phyloP scores from a whole-genome alignment of 2,113 vertebrate species.

The Triplophysa dalaica region DNA sequence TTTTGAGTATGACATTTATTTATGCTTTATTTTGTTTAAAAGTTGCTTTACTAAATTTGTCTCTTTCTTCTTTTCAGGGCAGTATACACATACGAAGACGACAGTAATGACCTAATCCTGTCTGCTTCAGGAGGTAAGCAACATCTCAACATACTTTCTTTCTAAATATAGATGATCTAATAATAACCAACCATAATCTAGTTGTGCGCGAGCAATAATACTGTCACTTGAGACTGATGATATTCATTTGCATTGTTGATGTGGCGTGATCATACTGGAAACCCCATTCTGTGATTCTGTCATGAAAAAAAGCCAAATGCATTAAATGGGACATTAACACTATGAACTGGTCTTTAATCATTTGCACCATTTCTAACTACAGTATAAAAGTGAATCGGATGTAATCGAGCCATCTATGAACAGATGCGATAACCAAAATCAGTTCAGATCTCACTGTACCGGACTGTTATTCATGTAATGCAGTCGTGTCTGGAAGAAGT shows the following conservation, averaged over 20 bases:
- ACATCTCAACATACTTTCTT: conserved; percentile 11
- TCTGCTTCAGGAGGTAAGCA: conserved; percentile 89
- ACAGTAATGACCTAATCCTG: conserved; percentile 86
- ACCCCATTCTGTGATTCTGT: neutral
- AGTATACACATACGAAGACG: conserved; percentile 92
- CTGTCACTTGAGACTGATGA: conserved; percentile 37
- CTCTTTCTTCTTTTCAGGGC: conserved; percentile 77
- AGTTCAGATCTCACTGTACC: conserved; percentile 2
- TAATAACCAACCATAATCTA: conserved; percentile 35
- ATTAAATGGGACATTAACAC: conserved; percentile 20
- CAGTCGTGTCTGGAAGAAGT: neutral
- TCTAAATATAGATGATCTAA: conserved; percentile 4
- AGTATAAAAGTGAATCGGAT: neutral
- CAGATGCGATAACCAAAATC: neutral
- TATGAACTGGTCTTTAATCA: neutral
- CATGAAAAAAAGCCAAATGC: neutral
- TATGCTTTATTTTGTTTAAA: neutral
- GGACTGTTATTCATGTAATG: neutral
- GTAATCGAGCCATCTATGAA: neutral
- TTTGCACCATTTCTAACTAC: neutral
- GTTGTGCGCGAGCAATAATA: conserved; percentile 36
- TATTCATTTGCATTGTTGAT: conserved; percentile 38
- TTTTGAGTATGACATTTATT: neutral
- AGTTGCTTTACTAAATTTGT: neutral
- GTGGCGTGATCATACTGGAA: neutral